Evolutionary conservation across 35 echinoderm and acorn worm species (phyloP).

Genomic region (Diadema setosum): DNA sequence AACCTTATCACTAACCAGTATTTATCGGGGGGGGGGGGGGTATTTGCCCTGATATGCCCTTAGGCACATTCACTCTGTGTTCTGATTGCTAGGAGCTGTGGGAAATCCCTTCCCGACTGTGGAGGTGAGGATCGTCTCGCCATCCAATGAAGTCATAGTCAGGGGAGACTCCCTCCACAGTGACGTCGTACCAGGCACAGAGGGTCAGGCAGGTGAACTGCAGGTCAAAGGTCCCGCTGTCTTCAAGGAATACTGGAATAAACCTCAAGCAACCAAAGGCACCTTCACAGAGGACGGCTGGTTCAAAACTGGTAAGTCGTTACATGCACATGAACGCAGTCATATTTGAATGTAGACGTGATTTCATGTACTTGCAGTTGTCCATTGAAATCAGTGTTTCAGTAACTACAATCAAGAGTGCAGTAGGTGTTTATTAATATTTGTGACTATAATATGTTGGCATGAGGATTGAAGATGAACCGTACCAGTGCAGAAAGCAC

Average conservation of each 20-base stretch:
- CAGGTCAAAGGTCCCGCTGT: conserved; percentile 90
- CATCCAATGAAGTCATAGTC: conserved; percentile 31
- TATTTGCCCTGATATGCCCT: too few species aligned
- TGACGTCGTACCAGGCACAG: conserved; percentile 42
- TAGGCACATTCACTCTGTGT: not conserved
- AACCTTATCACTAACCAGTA: too few species aligned
- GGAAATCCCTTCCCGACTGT: conserved; percentile 86
- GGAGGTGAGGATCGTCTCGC: conserved; percentile 52
- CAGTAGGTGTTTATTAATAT: too few species aligned
- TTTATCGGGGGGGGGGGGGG: too few species aligned
- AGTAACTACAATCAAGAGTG: too few species aligned
- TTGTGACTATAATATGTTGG: too few species aligned
- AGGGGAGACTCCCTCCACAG: conserved; percentile 50
- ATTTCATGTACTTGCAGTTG: too few species aligned
- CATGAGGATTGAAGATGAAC: too few species aligned
- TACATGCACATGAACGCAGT: too few species aligned
- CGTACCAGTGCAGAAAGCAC: too few species aligned
- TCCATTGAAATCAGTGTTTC: too few species aligned
- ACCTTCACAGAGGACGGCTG: conserved; percentile 93
- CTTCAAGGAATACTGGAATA: conserved; percentile 91
- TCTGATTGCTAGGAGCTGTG: conserved; percentile 63
- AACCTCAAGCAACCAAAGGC: conserved; percentile 54
- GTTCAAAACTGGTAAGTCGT: conserved; percentile 94
- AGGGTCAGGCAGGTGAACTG: conserved; percentile 62
- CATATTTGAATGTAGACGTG: too few species aligned